Evolutionary conservation across 2,888 invertebrate species (phyloP), one percentile per base, ranked within the genome.

Genomic region (Leuctra nigra): DNA sequence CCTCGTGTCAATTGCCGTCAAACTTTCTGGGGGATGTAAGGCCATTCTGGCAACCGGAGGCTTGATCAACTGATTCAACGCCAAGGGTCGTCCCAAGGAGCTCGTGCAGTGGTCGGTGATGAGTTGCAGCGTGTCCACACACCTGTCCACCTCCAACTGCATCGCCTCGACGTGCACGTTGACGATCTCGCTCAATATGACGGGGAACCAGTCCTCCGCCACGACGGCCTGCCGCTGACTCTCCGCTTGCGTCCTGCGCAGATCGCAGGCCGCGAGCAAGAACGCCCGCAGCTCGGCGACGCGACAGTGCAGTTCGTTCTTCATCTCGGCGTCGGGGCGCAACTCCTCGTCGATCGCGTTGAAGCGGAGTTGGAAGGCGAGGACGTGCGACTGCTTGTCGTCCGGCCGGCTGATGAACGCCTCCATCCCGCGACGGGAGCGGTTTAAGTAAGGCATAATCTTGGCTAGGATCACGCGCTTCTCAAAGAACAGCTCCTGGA

Each of bases 271-370:
- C 50, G 76, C 70, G 66, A 77, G 77, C 11, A 85, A 68, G 53
- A 70, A 73, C 35, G 73, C 67, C 63, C 77, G 75, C 48, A 81
- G 70, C 56, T 77, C 77, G 50, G 73, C 74, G 0, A 79, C 70
- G 29, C 77, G 70, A 61, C 79, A 80, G 63, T 83, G 81, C 69
- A 84, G 73, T 69, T 84, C 83, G 57, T 77, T 77, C 68, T 82
- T 84, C 1, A 80, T 71, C 58, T 79, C 75, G 61, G 72, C 69
- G 56, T 82, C 73, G 56, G 75, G 72, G 1, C 83, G 72, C 70
- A 80, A 75, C 64, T 82, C 79, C 57, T 74, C 71, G 61, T 80
- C 79, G 59, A 84, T 75, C 20, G 75, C 71, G 69, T 84, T 84
- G 62, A 20, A 50, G 11, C 23, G 13, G 33, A 69, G 72, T 68